Evolutionary conservation across 1,140 invertebrate genomes (phyloP).

Genomic region (Triops longicaudatus): DNA sequence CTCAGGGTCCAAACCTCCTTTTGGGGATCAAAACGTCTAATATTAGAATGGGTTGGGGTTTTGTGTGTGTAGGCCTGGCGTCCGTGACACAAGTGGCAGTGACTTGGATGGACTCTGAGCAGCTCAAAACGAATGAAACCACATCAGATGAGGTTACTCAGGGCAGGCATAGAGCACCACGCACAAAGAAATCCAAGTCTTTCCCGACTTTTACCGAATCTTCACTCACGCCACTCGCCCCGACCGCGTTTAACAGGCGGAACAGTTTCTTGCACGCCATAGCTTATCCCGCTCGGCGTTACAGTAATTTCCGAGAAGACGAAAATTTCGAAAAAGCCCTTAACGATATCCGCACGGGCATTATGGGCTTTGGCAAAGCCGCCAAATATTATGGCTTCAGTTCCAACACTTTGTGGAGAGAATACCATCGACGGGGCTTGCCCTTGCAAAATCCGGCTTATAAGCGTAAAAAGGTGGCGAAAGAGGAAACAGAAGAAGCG

Average conservation of each 20-base stretch:
- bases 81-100: slow-evolving; percentile 4
- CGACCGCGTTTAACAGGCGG: background rate
- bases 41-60: background rate
- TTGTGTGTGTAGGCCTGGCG: slow-evolving; percentile 1
- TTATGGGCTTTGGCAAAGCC: slow-evolving; percentile 74
- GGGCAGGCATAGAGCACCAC: background rate
- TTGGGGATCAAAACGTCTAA: background rate
- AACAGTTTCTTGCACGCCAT: background rate
- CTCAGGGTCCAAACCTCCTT: slow-evolving; percentile 3
- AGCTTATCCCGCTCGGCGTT: slow-evolving; percentile 44
- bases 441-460: slow-evolving; percentile 14
- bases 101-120: slow-evolving; percentile 4
- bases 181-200: slow-evolving; percentile 2
- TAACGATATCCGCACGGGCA: slow-evolving; percentile 67
- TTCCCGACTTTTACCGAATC: background rate
- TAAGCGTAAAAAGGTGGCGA: slow-evolving; percentile 23
- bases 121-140: slow-evolving; percentile 8
- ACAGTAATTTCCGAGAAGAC: slow-evolving; percentile 61
- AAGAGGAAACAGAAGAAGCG: slow-evolving; percentile 27
- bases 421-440: slow-evolving; percentile 68
- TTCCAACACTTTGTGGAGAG: slow-evolving; percentile 70
- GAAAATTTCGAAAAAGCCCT: slow-evolving; percentile 67
- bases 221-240: background rate
- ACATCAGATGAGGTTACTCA: slow-evolving; percentile 1
- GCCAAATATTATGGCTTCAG: slow-evolving; percentile 71